Percentiles rank a stretch among this genome's conserved stretches.
Evolutionary conservation across 2,888 invertebrate genomes (phyloP).

Genomic region (Troilus luridus): DNA sequence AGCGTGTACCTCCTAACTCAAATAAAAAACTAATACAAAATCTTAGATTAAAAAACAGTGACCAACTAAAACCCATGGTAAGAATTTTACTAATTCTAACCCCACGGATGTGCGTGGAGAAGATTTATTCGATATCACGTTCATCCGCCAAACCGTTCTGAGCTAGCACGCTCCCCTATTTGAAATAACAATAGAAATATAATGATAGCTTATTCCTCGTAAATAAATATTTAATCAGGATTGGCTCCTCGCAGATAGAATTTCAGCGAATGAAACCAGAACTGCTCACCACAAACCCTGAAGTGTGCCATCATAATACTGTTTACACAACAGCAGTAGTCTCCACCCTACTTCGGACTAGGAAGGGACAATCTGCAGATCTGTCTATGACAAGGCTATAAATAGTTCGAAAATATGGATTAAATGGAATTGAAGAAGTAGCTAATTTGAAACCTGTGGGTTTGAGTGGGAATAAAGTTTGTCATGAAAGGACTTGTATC

Average conservation of each 20-base stretch:
- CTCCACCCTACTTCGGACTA: not conserved
- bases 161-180: too few species aligned
- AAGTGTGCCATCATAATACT: slow-evolving; percentile 7
- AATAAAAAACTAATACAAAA: too few species aligned
- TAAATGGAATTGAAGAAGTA: too few species aligned
- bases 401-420: too few species aligned
- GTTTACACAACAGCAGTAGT: not conserved
- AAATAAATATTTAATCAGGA: not conserved
- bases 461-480: not conserved
- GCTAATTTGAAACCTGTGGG: not conserved
- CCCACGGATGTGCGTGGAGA: too few species aligned
- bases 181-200: not conserved
- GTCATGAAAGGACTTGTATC: not conserved
- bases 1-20: too few species aligned
- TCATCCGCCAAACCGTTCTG: too few species aligned
- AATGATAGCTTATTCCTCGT: not conserved
- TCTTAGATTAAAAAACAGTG: too few species aligned
- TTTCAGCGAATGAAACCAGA: not conserved
- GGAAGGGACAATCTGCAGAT: not conserved
- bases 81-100: too few species aligned
- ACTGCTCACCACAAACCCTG: not conserved
- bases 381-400: not conserved
- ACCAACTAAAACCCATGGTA: too few species aligned
- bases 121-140: too few species aligned
- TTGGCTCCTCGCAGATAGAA: not conserved